Conservation (phyloP, 1,140 invertebrate genomes). For the Babylonia areolata region DNA sequence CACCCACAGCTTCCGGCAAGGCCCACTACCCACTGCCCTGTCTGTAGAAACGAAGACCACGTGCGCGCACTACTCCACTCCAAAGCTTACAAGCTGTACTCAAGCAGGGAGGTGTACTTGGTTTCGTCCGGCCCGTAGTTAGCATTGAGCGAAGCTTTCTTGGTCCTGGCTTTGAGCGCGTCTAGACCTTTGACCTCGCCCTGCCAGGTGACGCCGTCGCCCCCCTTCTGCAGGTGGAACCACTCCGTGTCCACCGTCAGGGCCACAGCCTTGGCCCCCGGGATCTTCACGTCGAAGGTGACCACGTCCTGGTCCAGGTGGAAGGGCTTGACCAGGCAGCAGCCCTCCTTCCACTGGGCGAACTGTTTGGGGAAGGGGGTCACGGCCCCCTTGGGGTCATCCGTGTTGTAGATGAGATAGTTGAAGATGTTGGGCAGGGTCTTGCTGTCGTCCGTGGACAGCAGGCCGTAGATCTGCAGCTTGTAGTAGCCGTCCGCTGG, state of each 20-base stretch:
- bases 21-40: too few relatives aligned
- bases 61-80: too few relatives aligned
- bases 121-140: conserved; percentile 71
- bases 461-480: conserved; percentile 72
- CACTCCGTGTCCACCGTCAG: conserved; percentile 72
- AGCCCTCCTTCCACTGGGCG: conserved; percentile 76
- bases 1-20: too few relatives aligned
- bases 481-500: conserved; percentile 70
- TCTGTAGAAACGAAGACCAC: too few relatives aligned
- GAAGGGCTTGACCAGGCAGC: conserved; percentile 69
- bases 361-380: conserved; percentile 74
- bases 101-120: conserved; percentile 73
- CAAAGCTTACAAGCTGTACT: conserved; percentile 69
- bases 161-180: conserved; percentile 51
- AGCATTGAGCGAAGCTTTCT: conserved; percentile 71
- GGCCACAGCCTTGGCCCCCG: conserved; percentile 69
- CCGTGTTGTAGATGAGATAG: conserved; percentile 64
- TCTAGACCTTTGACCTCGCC: conserved; percentile 61
- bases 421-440: conserved; percentile 74
- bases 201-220: conserved; percentile 68
- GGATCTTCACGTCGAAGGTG: conserved; percentile 67
- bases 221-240: conserved; percentile 66
- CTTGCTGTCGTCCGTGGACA: conserved; percentile 67
- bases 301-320: conserved; percentile 44
- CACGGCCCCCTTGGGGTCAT: conserved; percentile 24